These are phyloP conservation scores for Hafferia zeledoni DNA, from an alignment of 2,797 vertebrate genomes.

Conservation along the genomic window DNA sequence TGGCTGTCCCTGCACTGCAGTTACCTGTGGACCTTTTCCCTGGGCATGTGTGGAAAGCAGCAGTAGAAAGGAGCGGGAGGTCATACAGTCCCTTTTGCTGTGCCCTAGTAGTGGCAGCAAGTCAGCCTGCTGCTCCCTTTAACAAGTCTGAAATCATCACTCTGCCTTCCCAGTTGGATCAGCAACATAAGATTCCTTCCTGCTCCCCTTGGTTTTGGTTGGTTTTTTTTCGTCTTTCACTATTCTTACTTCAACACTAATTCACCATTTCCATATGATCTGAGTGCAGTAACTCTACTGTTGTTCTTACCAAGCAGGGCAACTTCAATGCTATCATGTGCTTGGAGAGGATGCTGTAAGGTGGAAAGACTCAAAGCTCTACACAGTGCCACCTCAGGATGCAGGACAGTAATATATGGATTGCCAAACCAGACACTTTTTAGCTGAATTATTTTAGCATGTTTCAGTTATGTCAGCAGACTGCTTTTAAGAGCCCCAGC, in stretches of 20 bases:
- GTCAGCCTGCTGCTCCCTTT: background rate
- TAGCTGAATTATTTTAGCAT: background rate
- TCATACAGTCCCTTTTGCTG: background rate
- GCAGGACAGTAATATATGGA: background rate
- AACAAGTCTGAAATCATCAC: background rate
- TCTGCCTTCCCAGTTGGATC: background rate
- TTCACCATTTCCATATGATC: background rate
- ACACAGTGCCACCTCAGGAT: background rate
- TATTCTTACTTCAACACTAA: background rate
- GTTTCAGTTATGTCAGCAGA: background rate
- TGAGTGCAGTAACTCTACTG: background rate
- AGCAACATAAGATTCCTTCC: background rate
- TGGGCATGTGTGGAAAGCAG: background rate
- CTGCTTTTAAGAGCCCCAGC: background rate
- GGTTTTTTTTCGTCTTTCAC: background rate
- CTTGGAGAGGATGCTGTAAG: background rate
- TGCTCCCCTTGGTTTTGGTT: accelerated
- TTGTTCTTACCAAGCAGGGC: background rate
- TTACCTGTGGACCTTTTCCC: background rate
- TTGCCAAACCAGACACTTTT: background rate
- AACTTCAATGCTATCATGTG: background rate
- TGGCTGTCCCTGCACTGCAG: background rate
- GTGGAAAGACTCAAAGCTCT: background rate
- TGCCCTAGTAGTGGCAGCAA: background rate
- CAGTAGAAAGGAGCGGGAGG: background rate